Percentiles rank a stretch among this genome's conserved stretches.
Evolutionary conservation across 2,797 vertebrate species (phyloP).

Genomic region (Artibeus jamaicensis): DNA sequence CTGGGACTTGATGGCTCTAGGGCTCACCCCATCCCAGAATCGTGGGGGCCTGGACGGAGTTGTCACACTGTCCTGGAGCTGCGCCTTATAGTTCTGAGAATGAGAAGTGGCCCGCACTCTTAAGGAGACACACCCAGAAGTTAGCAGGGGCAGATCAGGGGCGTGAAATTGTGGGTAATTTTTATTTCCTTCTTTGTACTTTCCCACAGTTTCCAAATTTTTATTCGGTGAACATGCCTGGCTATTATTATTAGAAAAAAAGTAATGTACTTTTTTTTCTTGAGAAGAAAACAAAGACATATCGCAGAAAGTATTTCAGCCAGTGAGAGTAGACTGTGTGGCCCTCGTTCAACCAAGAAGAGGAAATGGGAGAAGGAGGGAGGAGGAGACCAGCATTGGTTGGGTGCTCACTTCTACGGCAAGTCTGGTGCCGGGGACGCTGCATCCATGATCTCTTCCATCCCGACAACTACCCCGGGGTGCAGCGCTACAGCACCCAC

Average conservation of each 20-base stretch:
- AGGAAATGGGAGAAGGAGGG: neutral
- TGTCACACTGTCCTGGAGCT: neutral
- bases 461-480: neutral
- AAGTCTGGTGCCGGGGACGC: accelerated
- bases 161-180: slow-evolving; percentile 57
- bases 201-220: slow-evolving; percentile 66
- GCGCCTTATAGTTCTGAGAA: slow-evolving; percentile 58
- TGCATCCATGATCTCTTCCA: accelerated
- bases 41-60: accelerated
- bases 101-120: neutral
- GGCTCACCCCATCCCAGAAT: neutral
- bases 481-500: neutral
- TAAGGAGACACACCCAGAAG: slow-evolving; percentile 21
- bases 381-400: no score
- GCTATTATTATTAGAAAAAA: neutral
- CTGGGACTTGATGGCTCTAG: neutral
- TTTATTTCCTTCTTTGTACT: slow-evolving; percentile 70
- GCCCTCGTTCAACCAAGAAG: neutral
- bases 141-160: slow-evolving; percentile 3
- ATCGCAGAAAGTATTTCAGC: neutral
- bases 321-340: neutral
- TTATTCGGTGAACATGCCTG: neutral
- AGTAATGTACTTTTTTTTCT: neutral
- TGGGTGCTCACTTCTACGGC: neutral
- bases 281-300: neutral